A percentile compares a stretch with the other conserved stretches of the same genome.
These are phyloP conservation scores for Paralichthys olivaceus DNA, from an alignment of 2,113 vertebrate species.

Conservation along the genomic window DNA sequence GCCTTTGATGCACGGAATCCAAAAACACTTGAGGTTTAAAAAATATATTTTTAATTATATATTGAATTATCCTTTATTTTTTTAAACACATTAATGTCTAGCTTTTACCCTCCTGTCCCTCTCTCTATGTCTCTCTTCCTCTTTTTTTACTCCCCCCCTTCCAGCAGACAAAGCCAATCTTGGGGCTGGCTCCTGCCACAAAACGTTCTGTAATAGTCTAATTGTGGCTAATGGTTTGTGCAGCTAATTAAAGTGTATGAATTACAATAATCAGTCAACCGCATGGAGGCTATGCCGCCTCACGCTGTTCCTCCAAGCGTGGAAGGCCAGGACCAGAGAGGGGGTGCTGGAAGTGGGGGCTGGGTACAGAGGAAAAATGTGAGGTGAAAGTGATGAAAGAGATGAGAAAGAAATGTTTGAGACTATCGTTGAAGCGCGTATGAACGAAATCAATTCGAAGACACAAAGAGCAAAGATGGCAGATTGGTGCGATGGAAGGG, in stretches of 20 bases:
- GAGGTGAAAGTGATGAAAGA: slow-evolving; percentile 65
- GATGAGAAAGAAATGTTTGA: slow-evolving; percentile 45
- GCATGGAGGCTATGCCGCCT: slow-evolving; percentile 80
- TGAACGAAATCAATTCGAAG: slow-evolving; percentile 22
- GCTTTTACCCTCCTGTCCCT: slow-evolving; percentile 37
- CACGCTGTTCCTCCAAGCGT: slow-evolving; percentile 76
- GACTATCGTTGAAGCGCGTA: slow-evolving; percentile 15
- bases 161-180: slow-evolving; percentile 77
- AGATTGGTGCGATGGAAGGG: slow-evolving; percentile 1
- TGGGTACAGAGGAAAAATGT: slow-evolving; percentile 30
- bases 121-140: slow-evolving; percentile 17
- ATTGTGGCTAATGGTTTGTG: slow-evolving; percentile 99
- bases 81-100: slow-evolving; percentile 38
- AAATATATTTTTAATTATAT: background rate
- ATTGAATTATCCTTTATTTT: slow-evolving; percentile 18
- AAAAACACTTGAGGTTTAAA: background rate
- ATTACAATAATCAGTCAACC: slow-evolving; percentile 99
- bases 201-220: slow-evolving; percentile 99
- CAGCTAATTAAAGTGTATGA: slow-evolving; percentile 99
- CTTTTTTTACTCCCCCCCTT: slow-evolving; percentile 25
- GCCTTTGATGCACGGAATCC: background rate
- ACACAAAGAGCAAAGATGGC: slow-evolving; percentile 24
- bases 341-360: slow-evolving; percentile 18
- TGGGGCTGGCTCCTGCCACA: slow-evolving; percentile 79
- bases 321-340: slow-evolving; percentile 65